Evolutionary conservation across 2,113 vertebrate genomes (phyloP).

Genomic region (Amia ocellicauda): DNA sequence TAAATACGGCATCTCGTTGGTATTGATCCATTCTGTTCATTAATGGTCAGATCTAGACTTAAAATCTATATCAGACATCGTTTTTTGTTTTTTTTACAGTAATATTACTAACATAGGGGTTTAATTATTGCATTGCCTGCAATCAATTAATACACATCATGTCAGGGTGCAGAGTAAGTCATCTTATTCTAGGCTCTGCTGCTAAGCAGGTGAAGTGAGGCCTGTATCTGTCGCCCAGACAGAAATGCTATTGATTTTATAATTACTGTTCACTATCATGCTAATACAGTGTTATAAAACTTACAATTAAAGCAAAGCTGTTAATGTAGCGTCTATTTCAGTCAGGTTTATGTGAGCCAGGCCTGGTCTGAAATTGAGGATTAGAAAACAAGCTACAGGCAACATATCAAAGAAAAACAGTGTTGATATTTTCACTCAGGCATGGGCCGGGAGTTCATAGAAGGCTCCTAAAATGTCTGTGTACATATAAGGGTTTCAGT

Average conservation of each 20-base stretch:
- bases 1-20: constrained; percentile 33
- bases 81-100: constrained; percentile 48
- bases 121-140: constrained; percentile 58
- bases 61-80: constrained; percentile 47
- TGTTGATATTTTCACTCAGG: no score
- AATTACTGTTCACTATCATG: constrained; percentile 28
- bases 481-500: no score
- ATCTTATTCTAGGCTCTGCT: constrained; percentile 10
- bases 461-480: no score
- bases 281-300: constrained; percentile 10
- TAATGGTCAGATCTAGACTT: constrained; percentile 43
- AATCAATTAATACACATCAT: constrained; percentile 66
- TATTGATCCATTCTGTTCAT: constrained; percentile 59
- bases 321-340: no score
- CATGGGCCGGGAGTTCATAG: no score
- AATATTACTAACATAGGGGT: constrained; percentile 53
- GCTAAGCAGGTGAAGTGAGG: constrained; percentile 29
- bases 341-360: no score
- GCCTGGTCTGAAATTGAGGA: no score
- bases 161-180: constrained; percentile 51
- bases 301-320: background rate
- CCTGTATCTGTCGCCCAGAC: background rate
- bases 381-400: background rate
- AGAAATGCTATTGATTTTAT: constrained; percentile 26
- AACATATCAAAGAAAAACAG: background rate